Percentiles rank a stretch among this genome's conserved stretches.
Conservation (phyloP, 23 tunicate species). For the Botrylloides violaceus region DNA sequence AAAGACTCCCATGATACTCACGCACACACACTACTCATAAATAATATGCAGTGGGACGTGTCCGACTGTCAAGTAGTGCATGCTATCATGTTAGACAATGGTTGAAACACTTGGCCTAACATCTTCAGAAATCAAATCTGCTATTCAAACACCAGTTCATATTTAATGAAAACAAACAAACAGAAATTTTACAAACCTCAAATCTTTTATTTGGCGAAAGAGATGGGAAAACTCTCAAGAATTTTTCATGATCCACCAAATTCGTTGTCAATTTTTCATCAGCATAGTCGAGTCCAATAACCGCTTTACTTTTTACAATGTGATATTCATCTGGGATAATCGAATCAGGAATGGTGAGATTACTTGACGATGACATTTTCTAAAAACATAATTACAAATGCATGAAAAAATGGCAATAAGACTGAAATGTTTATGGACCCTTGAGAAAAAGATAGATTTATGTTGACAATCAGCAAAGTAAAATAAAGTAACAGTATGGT, state of each 20-base stretch:
- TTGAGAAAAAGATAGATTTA: too few relatives aligned
- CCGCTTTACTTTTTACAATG: slow-evolving; percentile 78
- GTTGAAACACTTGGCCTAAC: too few relatives aligned
- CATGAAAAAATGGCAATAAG: neutral
- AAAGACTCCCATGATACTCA: too few relatives aligned
- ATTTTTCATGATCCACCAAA: slow-evolving; percentile 55
- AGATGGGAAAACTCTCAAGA: slow-evolving; percentile 84
- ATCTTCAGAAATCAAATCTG: too few relatives aligned
- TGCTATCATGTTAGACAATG: too few relatives aligned
- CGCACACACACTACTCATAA: too few relatives aligned
- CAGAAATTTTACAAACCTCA: too few relatives aligned
- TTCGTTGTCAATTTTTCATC: slow-evolving; percentile 66
- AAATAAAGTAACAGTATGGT: too few relatives aligned
- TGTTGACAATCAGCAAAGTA: neutral
- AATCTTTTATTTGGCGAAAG: slow-evolving; percentile 73
- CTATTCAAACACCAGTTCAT: too few relatives aligned
- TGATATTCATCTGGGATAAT: slow-evolving; percentile 87
- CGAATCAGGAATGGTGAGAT: slow-evolving; percentile 63
- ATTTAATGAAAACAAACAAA: too few relatives aligned
- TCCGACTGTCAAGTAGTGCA: too few relatives aligned
- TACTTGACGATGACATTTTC: slow-evolving; percentile 9
- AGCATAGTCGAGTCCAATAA: slow-evolving; percentile 82
- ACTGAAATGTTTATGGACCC: neutral
- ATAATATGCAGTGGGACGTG: too few relatives aligned
- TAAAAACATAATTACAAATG: neutral